These are phyloP conservation scores for Tauraco erythrolophus DNA, from an alignment of 2,113 vertebrate genomes.

Conservation along the genomic window DNA sequence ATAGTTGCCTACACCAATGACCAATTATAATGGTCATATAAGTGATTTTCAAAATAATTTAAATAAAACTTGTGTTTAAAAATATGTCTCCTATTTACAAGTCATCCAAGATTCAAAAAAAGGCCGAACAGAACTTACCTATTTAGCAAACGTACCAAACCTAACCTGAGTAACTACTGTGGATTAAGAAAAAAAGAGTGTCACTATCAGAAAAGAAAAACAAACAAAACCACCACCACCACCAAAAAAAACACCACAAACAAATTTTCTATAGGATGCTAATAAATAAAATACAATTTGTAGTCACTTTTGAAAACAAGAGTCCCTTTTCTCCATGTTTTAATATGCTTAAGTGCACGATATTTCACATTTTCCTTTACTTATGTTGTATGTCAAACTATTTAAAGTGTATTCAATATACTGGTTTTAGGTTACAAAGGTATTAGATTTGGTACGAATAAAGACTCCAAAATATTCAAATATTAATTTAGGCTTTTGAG, in stretches of 20 bases:
- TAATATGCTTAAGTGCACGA: neutral
- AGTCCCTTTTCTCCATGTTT: neutral
- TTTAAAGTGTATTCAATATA: neutral
- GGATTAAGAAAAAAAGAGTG: neutral
- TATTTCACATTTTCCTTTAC: neutral
- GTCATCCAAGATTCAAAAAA: neutral
- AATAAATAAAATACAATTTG: neutral
- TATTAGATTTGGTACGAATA: neutral
- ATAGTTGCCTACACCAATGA: neutral
- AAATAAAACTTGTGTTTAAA: neutral
- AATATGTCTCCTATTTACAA: neutral
- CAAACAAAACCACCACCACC: neutral
- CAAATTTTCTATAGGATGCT: neutral
- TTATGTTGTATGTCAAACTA: neutral
- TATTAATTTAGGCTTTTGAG: neutral
- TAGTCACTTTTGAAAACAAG: neutral
- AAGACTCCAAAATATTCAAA: neutral
- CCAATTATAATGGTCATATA: neutral
- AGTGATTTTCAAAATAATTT: neutral
- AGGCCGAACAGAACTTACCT: neutral
- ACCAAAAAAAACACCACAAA: too few relatives aligned
- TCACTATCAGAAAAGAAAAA: neutral
- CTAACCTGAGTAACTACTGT: neutral
- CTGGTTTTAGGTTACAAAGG: neutral
- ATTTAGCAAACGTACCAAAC: neutral